These are phyloP conservation scores for Drosophila pallidifrons DNA, from an alignment of 1,140 invertebrate genomes.

Conservation along the genomic window DNA sequence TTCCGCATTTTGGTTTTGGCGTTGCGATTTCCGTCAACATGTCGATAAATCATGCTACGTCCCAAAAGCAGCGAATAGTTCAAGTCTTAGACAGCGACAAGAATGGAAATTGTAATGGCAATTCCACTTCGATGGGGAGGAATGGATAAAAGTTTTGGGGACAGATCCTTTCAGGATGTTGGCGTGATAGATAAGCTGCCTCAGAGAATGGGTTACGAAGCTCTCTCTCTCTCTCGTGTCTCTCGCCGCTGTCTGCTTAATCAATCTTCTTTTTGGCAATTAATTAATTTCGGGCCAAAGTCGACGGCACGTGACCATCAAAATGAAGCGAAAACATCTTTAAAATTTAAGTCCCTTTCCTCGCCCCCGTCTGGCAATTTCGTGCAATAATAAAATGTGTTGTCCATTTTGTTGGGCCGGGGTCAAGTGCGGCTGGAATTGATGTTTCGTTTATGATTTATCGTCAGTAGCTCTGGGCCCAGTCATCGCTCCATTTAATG, in stretches of 20 bases:
- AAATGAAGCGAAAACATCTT: slow-evolving; percentile 29
- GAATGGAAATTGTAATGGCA: slow-evolving; percentile 16
- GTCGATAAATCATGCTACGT: slow-evolving; percentile 77
- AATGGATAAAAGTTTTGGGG: background rate
- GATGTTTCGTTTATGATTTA: slow-evolving; percentile 85
- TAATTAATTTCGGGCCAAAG: slow-evolving; percentile 72
- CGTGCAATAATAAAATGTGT: slow-evolving; percentile 11
- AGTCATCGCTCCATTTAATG: slow-evolving; percentile 68
- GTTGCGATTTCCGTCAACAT: slow-evolving; percentile 75
- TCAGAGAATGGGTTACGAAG: slow-evolving; percentile 55
- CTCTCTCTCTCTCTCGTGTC: too few relatives aligned
- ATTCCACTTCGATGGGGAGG: background rate
- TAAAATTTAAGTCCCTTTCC: slow-evolving; percentile 30
- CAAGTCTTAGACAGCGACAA: slow-evolving; percentile 43
- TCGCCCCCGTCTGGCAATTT: background rate
- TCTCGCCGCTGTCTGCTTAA: slow-evolving; percentile 48
- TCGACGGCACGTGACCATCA: slow-evolving; percentile 60
- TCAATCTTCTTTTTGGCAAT: slow-evolving; percentile 73
- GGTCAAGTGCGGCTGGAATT: slow-evolving; percentile 85
- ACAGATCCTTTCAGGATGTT: slow-evolving; percentile 49
- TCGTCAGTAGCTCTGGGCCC: slow-evolving; percentile 58
- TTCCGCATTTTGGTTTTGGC: slow-evolving; percentile 69
- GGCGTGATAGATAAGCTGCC: slow-evolving; percentile 78
- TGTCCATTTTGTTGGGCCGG: slow-evolving; percentile 22
- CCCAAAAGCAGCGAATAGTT: slow-evolving; percentile 32